phyloP scores from a whole-genome alignment of 2,888 invertebrate species.

The Apodemia duryi region DNA sequence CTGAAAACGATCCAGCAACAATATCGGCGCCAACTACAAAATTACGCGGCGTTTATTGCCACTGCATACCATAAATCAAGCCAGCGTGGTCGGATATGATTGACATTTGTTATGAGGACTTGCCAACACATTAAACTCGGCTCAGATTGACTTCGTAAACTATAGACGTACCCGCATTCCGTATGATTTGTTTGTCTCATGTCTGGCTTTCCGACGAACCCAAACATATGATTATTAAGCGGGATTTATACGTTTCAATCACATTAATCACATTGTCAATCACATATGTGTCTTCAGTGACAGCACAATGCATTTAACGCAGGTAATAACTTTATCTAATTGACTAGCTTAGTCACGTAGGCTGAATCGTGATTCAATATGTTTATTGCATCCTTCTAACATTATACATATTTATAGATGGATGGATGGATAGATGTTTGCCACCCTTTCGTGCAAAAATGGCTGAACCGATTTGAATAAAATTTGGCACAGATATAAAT shows the following conservation, averaged over 20 bases:
- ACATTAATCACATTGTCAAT: constrained; percentile 1
- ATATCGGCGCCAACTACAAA: constrained; percentile 10
- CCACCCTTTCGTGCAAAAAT: too few relatives aligned
- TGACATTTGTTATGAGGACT: constrained; percentile 39
- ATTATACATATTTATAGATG: too few relatives aligned
- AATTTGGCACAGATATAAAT: too few relatives aligned
- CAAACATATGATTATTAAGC: constrained; percentile 16
- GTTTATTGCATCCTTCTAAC: too few relatives aligned
- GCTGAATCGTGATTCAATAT: too few relatives aligned
- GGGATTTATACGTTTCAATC: constrained; percentile 5
- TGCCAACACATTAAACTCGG: constrained; percentile 25
- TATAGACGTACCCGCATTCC: constrained; percentile 21
- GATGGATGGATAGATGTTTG: too few relatives aligned
- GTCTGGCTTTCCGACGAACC: constrained; percentile 19
- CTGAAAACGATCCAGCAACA: constrained; percentile 10
- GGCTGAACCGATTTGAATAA: too few relatives aligned
- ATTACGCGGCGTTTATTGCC: constrained; percentile 18
- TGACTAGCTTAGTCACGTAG: neutral
- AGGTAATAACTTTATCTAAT: neutral
- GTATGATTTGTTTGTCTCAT: constrained; percentile 20
- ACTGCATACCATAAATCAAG: constrained; percentile 19
- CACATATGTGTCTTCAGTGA: neutral
- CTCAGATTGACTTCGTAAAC: constrained; percentile 20
- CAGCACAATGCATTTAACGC: neutral
- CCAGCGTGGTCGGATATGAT: constrained; percentile 28